phyloP scores from a whole-genome alignment of 2,113 vertebrate genomes.

The Jaculus jaculus region DNA sequence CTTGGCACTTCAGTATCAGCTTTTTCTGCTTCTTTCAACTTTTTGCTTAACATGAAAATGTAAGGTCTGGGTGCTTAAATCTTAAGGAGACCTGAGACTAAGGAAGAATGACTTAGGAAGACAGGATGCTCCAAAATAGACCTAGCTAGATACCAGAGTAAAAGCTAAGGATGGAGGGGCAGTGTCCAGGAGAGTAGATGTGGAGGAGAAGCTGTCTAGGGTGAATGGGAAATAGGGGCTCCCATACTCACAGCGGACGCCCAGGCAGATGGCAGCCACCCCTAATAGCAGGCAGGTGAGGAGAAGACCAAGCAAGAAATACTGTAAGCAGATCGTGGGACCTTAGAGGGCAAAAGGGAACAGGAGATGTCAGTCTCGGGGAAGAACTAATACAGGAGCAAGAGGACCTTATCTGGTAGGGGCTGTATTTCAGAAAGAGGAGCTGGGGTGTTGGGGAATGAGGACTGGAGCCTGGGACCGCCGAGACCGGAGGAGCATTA shows the following conservation, averaged over 20 bases:
- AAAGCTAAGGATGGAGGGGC: background rate
- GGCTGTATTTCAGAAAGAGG: background rate
- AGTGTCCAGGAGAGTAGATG: background rate
- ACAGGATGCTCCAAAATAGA: background rate
- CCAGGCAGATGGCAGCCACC: constrained; percentile 59
- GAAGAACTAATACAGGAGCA: background rate
- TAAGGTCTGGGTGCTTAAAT: background rate
- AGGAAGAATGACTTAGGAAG: background rate
- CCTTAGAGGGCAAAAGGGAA: background rate
- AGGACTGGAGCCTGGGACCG: too few relatives aligned
- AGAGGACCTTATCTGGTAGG: too few relatives aligned
- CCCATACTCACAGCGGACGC: constrained; percentile 76
- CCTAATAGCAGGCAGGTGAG: constrained; percentile 62
- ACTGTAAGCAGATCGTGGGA: background rate
- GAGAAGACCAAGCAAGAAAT: constrained; percentile 49
- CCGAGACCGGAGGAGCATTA: background rate
- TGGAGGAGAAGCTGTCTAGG: background rate
- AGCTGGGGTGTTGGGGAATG: background rate
- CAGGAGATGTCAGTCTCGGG: background rate
- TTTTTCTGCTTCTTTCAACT: background rate
- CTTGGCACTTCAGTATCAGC: background rate
- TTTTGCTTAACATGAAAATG: background rate
- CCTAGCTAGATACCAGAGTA: background rate
- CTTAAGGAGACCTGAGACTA: background rate
- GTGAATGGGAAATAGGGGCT: background rate